Percentiles rank a stretch among this genome's conserved stretches.
These are phyloP conservation scores for Phylloscopus trochilus DNA, from an alignment of 2,113 vertebrate species.

Conservation along the genomic window DNA sequence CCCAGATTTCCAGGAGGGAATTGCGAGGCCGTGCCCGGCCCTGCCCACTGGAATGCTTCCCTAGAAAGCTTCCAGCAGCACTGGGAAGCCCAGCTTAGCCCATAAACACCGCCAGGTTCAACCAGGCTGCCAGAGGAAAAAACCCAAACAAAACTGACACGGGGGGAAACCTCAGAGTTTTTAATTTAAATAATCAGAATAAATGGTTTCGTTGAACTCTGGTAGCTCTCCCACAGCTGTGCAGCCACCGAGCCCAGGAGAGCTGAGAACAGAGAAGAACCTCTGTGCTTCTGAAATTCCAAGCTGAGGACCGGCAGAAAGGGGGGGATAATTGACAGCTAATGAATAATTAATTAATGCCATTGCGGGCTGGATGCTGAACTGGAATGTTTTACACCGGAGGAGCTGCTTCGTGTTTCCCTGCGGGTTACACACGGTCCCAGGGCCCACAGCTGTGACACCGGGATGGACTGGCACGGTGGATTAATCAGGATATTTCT, in stretches of 20 bases:
- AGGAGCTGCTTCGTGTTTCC: rapidly evolving
- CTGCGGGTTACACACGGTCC: rapidly evolving
- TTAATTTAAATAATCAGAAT: neutral
- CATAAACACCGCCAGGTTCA: neutral
- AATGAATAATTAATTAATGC: neutral
- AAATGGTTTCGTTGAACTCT: neutral
- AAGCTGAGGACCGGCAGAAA: neutral
- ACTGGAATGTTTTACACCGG: neutral
- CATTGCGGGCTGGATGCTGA: neutral
- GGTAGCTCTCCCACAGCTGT: neutral
- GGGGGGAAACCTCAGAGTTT: too few species aligned
- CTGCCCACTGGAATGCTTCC: neutral
- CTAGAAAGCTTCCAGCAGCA: neutral
- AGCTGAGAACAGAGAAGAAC: neutral
- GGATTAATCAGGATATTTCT: neutral
- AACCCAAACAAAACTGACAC: neutral
- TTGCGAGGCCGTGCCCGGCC: neutral
- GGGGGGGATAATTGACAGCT: neutral
- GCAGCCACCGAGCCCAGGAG: neutral
- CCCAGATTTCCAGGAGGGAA: neutral
- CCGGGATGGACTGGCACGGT: neutral
- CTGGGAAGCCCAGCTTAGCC: neutral
- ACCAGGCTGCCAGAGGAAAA: neutral
- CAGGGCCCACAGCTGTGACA: neutral
- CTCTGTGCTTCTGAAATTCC: neutral